Conservation (phyloP, 2,888 invertebrate genomes). For the Epistrophe grossulariae region DNA sequence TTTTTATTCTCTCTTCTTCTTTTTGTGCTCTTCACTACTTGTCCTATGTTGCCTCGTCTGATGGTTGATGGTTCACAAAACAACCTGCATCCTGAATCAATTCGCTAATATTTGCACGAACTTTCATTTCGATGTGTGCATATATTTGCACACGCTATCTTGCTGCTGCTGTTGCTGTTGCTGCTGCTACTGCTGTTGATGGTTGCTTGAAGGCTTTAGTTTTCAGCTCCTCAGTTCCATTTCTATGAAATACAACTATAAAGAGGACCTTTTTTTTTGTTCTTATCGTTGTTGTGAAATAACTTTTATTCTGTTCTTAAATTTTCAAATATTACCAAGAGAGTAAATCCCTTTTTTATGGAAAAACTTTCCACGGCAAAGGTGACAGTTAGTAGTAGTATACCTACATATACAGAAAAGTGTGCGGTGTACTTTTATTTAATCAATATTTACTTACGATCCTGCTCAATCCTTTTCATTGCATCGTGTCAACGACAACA, state of each 20-base stretch:
- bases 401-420: neutral
- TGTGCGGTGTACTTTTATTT: conserved; percentile 60
- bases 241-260: neutral
- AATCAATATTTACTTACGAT: conserved; percentile 72
- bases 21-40: neutral
- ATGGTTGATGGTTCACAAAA: conserved; percentile 19
- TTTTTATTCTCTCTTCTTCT: neutral
- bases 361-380: conserved; percentile 16
- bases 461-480: conserved; percentile 41
- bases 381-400: conserved; percentile 11
- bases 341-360: conserved; percentile 27
- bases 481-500: conserved; percentile 18
- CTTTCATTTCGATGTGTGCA: conserved; percentile 68
- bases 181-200: conserved; percentile 12
- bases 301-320: conserved; percentile 58
- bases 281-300: neutral
- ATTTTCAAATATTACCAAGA: conserved; percentile 26
- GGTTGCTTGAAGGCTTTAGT: conserved; percentile 4
- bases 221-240: conserved; percentile 6
- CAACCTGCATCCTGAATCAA: conserved; percentile 70
- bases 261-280: neutral
- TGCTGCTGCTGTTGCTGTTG: neutral
- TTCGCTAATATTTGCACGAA: conserved; percentile 74
- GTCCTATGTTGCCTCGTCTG: neutral
- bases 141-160: conserved; percentile 49